Conservation (phyloP, 2,113 vertebrate species). For the Australoheros scitulus region DNA sequence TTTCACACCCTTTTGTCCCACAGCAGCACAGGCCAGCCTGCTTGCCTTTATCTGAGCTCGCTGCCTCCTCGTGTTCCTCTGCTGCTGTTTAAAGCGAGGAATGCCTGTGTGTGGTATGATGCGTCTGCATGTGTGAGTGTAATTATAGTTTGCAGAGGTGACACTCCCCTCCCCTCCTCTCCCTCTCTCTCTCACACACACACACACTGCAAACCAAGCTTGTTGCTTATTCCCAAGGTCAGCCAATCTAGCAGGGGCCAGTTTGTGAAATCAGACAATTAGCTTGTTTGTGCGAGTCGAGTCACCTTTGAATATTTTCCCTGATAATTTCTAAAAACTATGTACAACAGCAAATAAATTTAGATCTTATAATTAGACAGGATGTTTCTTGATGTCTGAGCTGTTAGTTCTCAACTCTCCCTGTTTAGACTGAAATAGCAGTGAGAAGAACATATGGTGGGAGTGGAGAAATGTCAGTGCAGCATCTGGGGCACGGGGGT, state of each 20-base stretch:
- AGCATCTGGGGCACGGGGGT: constrained; percentile 42
- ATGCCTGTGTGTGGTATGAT: constrained; percentile 31
- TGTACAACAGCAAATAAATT: neutral
- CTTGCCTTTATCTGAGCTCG: constrained; percentile 52
- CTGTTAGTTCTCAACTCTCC: neutral
- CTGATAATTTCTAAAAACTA: neutral
- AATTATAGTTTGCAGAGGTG: constrained; percentile 52
- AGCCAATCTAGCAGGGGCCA: constrained; percentile 36
- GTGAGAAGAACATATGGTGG: constrained; percentile 13
- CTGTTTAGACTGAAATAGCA: neutral
- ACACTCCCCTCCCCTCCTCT: neutral
- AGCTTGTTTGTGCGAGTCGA: constrained; percentile 49
- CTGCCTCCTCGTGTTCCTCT: constrained; percentile 45
- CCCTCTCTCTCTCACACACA: neutral
- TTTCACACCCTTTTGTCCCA: constrained; percentile 69
- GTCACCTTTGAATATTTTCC: constrained; percentile 35
- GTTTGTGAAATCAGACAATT: constrained; percentile 60
- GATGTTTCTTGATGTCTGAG: constrained; percentile 9
- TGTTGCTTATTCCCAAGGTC: constrained; percentile 66
- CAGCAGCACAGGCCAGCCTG: constrained; percentile 21
- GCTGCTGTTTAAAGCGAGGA: constrained; percentile 23
- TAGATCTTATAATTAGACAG: neutral
- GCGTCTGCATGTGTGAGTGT: constrained; percentile 53
- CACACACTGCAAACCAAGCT: constrained; percentile 29
- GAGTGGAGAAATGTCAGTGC: neutral